Percentiles rank a stretch among this genome's conserved stretches.
phyloP scores from a whole-genome alignment of 2,888 invertebrate genomes.

The Tortrix viridana region DNA sequence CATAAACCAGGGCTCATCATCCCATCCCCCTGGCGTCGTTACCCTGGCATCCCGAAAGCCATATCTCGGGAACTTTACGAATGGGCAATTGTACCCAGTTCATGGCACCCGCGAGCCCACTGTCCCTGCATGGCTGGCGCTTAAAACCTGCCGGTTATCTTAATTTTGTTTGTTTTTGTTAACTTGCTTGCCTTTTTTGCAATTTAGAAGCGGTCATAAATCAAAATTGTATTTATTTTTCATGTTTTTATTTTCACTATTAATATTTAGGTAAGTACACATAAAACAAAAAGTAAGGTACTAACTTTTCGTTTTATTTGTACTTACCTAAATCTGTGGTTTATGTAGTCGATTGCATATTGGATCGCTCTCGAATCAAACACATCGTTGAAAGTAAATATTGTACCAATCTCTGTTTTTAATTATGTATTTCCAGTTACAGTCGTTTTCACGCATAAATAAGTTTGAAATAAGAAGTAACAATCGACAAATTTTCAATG shows the following conservation, averaged over 20 bases:
- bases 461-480: no score
- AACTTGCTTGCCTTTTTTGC: constrained; percentile 38
- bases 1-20: constrained; percentile 48
- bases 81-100: constrained; percentile 61
- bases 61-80: constrained; percentile 58
- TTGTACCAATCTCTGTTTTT: no score
- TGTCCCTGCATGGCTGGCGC: constrained; percentile 47
- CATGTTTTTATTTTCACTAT: neutral
- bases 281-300: no score
- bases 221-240: neutral
- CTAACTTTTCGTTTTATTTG: no score
- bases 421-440: no score
- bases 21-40: constrained; percentile 53
- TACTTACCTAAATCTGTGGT: no score
- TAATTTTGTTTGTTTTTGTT: constrained; percentile 44
- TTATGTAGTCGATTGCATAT: no score
- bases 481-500: no score
- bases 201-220: neutral
- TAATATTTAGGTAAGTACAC: neutral
- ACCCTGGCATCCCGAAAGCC: constrained; percentile 47
- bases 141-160: constrained; percentile 49
- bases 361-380: no score
- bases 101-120: constrained; percentile 62
- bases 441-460: no score
- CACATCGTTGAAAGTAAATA: no score